These are phyloP conservation scores for Megalopta genalis DNA, from an alignment of 1,140 invertebrate species.

Conservation along the genomic window DNA sequence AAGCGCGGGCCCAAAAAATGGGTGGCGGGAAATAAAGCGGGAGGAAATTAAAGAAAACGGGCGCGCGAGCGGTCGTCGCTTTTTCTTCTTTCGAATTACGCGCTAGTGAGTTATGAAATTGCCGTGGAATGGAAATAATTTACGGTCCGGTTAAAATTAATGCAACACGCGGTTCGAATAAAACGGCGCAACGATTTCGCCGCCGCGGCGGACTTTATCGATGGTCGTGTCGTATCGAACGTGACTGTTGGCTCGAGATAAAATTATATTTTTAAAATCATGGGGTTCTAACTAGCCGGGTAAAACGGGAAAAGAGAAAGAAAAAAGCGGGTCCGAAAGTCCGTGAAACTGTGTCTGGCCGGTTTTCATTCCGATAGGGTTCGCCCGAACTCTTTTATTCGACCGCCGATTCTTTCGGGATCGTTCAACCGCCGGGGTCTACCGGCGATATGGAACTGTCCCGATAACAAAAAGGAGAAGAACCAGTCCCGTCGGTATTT, in stretches of 20 bases:
- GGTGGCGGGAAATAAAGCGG: background rate
- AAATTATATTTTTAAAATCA: constrained; percentile 3
- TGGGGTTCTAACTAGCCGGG: background rate
- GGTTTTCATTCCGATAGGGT: background rate
- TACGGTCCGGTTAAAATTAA: constrained; percentile 15
- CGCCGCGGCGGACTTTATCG: background rate
- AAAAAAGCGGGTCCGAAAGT: background rate
- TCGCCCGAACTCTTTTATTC: constrained; percentile 7
- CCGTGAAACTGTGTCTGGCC: background rate
- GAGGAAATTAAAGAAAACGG: background rate
- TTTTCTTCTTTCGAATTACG: background rate
- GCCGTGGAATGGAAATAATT: background rate
- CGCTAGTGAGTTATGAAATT: constrained; percentile 1
- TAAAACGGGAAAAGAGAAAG: background rate
- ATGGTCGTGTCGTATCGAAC: background rate
- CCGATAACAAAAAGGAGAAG: constrained; percentile 10
- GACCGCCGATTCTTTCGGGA: background rate
- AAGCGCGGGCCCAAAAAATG: background rate
- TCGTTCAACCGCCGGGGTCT: background rate
- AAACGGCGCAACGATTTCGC: background rate
- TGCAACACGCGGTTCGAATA: background rate
- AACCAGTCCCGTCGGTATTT: background rate
- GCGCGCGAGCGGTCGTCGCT: too few relatives aligned
- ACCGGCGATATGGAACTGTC: background rate
- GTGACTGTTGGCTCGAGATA: background rate